phyloP scores from a whole-genome alignment of 1,140 invertebrate genomes.

The Bathynomus jamesi region DNA sequence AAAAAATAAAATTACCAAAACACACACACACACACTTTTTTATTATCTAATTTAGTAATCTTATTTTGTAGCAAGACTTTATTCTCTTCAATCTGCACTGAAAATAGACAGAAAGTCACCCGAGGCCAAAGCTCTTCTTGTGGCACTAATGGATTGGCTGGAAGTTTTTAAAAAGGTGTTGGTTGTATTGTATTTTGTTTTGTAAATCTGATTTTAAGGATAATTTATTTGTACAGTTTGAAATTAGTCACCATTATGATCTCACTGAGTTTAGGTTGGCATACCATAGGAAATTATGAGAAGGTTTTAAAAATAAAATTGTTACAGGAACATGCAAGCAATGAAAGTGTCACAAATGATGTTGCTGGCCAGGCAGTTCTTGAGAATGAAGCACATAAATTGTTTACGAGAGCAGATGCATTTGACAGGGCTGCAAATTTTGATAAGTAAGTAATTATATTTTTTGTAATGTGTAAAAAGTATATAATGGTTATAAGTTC shows the following conservation, averaged over 20 bases:
- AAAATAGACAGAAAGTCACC: conserved; percentile 53
- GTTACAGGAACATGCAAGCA: conserved; percentile 35
- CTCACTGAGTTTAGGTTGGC: too few relatives aligned
- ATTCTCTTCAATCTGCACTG: conserved; percentile 55
- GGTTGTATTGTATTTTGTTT: too few relatives aligned
- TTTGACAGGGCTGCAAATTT: conserved; percentile 79
- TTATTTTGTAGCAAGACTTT: conserved; percentile 50
- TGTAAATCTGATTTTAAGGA: background rate
- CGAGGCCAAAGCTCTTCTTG: conserved; percentile 60
- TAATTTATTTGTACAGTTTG: background rate
- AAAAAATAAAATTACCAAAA: too few relatives aligned
- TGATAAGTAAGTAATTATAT: conserved; percentile 76
- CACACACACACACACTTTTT: too few relatives aligned
- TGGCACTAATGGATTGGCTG: conserved; percentile 81
- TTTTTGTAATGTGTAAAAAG: too few relatives aligned
- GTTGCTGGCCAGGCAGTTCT: conserved; percentile 90
- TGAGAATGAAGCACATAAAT: conserved; percentile 89
- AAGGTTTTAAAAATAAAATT: background rate
- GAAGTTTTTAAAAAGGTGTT: conserved; percentile 67
- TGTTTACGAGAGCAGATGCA: conserved; percentile 88
- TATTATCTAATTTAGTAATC: too few relatives aligned
- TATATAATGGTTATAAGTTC: background rate
- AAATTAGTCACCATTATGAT: background rate
- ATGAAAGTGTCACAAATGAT: conserved; percentile 74
- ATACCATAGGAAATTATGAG: too few relatives aligned